Percentiles rank a stretch among this genome's conserved stretches.
These are phyloP conservation scores for Sceloporus tristichus DNA, from an alignment of 2,113 vertebrate species.

Conservation along the genomic window DNA sequence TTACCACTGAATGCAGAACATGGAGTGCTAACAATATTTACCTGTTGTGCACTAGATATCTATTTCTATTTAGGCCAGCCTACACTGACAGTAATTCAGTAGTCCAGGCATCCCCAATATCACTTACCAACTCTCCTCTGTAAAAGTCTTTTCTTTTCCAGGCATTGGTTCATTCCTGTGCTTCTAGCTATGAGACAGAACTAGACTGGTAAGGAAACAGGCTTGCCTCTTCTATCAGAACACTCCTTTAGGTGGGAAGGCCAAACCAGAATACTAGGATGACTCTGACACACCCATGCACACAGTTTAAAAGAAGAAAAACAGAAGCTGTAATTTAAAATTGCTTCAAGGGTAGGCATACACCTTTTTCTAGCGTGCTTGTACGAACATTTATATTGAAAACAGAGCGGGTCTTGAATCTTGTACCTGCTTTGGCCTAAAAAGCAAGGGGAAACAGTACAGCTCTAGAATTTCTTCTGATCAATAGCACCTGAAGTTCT, in stretches of 20 bases:
- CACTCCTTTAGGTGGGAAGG: constrained; percentile 25
- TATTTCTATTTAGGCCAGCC: not conserved
- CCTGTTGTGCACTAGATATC: not conserved
- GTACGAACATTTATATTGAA: no score
- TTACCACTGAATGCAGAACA: not conserved
- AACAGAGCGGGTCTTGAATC: not conserved
- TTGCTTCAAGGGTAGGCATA: not conserved
- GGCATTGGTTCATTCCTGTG: not conserved
- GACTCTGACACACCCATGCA: constrained; percentile 16
- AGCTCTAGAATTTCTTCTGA: no score
- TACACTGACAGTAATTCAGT: not conserved
- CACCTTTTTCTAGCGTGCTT: not conserved
- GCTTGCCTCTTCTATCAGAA: not conserved
- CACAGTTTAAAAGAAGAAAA: not conserved
- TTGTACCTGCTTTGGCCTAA: not conserved
- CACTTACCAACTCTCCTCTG: constrained; percentile 18
- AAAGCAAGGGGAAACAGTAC: not conserved
- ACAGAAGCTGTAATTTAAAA: not conserved
- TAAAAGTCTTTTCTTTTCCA: constrained; percentile 4
- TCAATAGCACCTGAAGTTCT: not conserved
- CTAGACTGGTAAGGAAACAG: constrained; percentile 17
- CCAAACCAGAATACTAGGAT: constrained; percentile 27
- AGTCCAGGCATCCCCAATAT: not conserved
- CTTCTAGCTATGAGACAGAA: constrained; percentile 7
- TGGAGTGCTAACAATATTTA: not conserved